Evolutionary conservation across 2,113 vertebrate species (phyloP).

Genomic region (Recurvirostra avosetta): DNA sequence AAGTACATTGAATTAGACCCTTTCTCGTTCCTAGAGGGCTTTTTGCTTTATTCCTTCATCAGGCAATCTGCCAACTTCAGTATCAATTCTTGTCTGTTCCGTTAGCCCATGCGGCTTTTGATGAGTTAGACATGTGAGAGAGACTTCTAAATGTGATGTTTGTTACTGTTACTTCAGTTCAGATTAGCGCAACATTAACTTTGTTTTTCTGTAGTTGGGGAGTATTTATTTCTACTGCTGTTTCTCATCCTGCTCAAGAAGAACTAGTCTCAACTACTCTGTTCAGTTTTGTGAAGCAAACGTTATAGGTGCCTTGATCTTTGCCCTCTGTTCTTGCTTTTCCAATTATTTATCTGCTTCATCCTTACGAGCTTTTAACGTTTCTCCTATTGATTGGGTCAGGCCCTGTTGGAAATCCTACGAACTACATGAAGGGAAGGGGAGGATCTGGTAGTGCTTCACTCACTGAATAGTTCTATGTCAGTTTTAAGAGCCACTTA

Average conservation of each 20-base stretch:
- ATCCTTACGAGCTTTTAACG: neutral
- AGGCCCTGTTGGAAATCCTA: neutral
- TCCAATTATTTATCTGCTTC: neutral
- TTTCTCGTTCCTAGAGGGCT: constrained; percentile 50
- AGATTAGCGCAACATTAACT: neutral
- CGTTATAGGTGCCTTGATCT: neutral
- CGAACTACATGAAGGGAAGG: neutral
- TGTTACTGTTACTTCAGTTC: constrained; percentile 27
- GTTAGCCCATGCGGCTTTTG: neutral
- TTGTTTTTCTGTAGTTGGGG: constrained; percentile 4
- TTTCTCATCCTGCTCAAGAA: constrained; percentile 8
- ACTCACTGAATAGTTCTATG: neutral
- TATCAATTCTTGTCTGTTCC: constrained; percentile 41
- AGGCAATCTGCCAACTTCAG: constrained; percentile 47
- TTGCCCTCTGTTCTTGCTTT: neutral
- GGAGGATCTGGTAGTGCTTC: neutral
- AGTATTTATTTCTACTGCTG: constrained; percentile 33
- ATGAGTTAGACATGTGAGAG: constrained; percentile 7
- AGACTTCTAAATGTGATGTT: constrained; percentile 16
- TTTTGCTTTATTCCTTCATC: constrained; percentile 40
- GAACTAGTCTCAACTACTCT: neutral
- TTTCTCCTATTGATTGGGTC: neutral
- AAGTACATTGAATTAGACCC: constrained; percentile 23
- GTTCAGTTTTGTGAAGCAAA: neutral
- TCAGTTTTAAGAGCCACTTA: neutral